Percentiles rank a stretch among this genome's conserved stretches.
These are phyloP conservation scores for Trachurus trachurus DNA, from an alignment of 2,797 vertebrate genomes.

Conservation along the genomic window DNA sequence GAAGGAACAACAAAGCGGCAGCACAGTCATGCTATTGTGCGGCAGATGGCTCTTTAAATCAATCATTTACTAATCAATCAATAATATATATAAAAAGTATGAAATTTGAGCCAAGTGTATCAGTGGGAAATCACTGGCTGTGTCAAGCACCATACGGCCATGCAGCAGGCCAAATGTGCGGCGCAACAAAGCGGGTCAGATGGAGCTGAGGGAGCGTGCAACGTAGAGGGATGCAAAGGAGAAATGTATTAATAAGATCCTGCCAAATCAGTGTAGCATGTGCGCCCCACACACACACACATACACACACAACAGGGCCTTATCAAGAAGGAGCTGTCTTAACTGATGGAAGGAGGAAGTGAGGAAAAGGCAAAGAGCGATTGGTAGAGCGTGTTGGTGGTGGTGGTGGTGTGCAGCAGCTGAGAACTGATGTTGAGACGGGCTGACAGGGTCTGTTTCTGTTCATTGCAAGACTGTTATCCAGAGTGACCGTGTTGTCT, in stretches of 20 bases:
- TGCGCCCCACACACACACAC: neutral
- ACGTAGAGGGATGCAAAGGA: conserved; percentile 39
- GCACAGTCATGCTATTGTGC: conserved; percentile 35
- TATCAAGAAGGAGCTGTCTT: conserved; percentile 50
- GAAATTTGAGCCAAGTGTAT: conserved; percentile 59
- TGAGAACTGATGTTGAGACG: conserved; percentile 79
- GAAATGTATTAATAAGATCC: conserved; percentile 52
- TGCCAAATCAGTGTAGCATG: conserved; percentile 49
- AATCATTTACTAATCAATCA: conserved; percentile 78
- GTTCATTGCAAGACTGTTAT: conserved; percentile 82
- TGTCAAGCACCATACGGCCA: conserved; percentile 63
- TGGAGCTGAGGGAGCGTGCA: conserved; percentile 45
- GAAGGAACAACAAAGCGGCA: conserved; percentile 42
- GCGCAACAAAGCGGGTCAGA: conserved; percentile 66
- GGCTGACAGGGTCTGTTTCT: conserved; percentile 85
- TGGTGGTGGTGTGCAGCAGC: conserved; percentile 49
- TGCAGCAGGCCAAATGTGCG: conserved; percentile 39
- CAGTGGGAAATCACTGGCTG: conserved; percentile 50
- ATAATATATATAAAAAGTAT: conserved; percentile 71
- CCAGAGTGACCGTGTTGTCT: conserved; percentile 83
- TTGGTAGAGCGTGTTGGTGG: conserved; percentile 65
- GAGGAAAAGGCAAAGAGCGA: conserved; percentile 57
- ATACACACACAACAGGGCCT: conserved; percentile 18
- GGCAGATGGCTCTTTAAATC: conserved; percentile 81
- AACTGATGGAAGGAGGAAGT: conserved; percentile 56